Base-by-base conservation (phyloP, 2,797 vertebrate genomes). In the Anomalospiza imberbis region DNA sequence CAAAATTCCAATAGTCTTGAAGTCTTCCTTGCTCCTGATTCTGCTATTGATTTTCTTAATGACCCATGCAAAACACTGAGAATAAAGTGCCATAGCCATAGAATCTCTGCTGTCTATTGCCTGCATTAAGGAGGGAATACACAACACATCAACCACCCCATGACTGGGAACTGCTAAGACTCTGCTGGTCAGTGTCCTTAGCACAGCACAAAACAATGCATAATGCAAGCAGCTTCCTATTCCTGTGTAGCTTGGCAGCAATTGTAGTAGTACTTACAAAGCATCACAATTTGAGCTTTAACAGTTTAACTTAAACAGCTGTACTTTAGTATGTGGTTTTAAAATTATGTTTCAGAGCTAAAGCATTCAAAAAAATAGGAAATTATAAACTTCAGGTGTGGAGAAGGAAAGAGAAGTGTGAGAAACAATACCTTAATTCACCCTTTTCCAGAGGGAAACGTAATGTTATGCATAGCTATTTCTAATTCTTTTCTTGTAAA, bases 71-170 rank as follows among this genome's bases (percentile, higher is more conserved):
- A 99, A 99, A 97, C 99, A 99, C 94, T 99, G 99, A 28, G 99
- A 98, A 73, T 99, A 99, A 97, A 99, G 99, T 87, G 99, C 99
- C 99, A 99, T 99, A 85, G 99, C 99, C 98, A 99, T 98, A 40
- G 99, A 99, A 98, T 99, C 99, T 70, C 99, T 98, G 95, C 99
- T 99, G 94, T 99, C 99, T 84, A 98, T 97, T 26, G 99, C 99
- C 99, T 99, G 97, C 3, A 10, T 73, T 10, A 28, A 88, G 76
- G 48, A 66, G 40, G 28, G 38, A 90, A 89, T 5, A 65, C 2
- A 84, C 3, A 62, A 45, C 0, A 10, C 16, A 79, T 45, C 70
- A 70, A 9, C 15, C 13, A 36, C 12, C 2, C 20, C 1, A 6
- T 18, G 51, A 74, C 65, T 44, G 44, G 60, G 34, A 92, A 60